Percentiles rank a stretch among this genome's conserved stretches.
phyloP scores from a whole-genome alignment of 1,140 invertebrate species.

The Aplysia californica region DNA sequence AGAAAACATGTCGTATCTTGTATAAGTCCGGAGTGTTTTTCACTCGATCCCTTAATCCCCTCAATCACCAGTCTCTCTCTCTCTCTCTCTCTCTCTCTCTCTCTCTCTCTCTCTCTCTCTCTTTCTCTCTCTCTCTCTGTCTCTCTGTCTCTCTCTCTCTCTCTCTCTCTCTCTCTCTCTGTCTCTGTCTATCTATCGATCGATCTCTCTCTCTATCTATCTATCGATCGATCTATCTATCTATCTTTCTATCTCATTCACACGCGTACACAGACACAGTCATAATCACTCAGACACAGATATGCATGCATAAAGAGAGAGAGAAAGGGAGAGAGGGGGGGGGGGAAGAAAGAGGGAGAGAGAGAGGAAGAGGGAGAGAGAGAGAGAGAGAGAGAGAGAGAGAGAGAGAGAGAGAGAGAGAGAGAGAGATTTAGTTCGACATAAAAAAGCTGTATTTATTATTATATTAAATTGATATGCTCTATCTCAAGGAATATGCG shows the following conservation, averaged over 20 bases:
- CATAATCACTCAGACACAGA: background rate
- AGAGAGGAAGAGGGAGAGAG: too few relatives aligned
- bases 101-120: background rate
- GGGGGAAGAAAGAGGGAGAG: too few relatives aligned
- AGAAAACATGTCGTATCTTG: background rate
- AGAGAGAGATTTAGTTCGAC: too few relatives aligned
- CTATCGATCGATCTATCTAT: background rate
- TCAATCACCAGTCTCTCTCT: background rate
- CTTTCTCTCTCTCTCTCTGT: slow-evolving; percentile 5
- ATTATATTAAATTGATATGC: too few relatives aligned
- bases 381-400: too few relatives aligned
- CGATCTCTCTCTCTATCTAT: background rate
- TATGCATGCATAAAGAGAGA: background rate
- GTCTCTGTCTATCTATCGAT: background rate
- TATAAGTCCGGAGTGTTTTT: background rate
- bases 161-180: background rate
- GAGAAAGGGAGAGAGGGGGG: too few relatives aligned
- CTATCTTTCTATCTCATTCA: background rate
- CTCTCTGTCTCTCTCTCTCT: background rate
- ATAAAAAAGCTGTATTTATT: too few relatives aligned
- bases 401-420: too few relatives aligned
- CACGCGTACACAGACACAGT: background rate
- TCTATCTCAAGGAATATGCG: too few relatives aligned
- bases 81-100: background rate
- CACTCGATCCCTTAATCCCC: background rate